Conservation (phyloP, 2,797 vertebrate genomes). For the Pagetopsis macropterus region DNA sequence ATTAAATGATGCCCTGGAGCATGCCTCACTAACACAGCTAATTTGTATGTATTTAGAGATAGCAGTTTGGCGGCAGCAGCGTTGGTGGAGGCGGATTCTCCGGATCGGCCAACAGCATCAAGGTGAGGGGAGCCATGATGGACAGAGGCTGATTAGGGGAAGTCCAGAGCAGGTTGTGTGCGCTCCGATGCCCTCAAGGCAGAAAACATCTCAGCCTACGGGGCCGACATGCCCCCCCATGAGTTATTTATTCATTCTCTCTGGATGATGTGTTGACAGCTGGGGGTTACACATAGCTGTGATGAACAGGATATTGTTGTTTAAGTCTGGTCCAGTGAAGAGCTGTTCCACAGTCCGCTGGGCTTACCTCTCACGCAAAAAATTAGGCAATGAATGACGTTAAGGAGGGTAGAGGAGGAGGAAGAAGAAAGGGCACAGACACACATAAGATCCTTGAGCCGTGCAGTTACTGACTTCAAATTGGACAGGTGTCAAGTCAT, state of each 20-base stretch:
- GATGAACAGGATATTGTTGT: slow-evolving; percentile 64
- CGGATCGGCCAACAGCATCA: slow-evolving; percentile 36
- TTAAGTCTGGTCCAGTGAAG: slow-evolving; percentile 32
- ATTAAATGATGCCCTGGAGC: slow-evolving; percentile 81
- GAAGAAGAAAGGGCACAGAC: neutral
- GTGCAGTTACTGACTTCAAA: slow-evolving; percentile 1
- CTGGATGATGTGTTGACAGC: slow-evolving; percentile 69
- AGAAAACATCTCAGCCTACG: slow-evolving; percentile 63
- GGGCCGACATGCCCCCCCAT: slow-evolving; percentile 53
- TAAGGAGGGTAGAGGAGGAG: slow-evolving; percentile 22
- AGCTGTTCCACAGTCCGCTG: slow-evolving; percentile 30
- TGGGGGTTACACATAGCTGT: slow-evolving; percentile 20
- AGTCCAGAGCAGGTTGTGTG: slow-evolving; percentile 64
- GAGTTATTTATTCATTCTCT: slow-evolving; percentile 71
- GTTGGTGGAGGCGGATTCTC: slow-evolving; percentile 26
- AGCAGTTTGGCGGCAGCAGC: slow-evolving; percentile 31
- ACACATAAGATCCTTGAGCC: slow-evolving; percentile 16
- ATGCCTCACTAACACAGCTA: slow-evolving; percentile 56
- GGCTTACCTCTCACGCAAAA: slow-evolving; percentile 41
- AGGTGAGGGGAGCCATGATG: slow-evolving; percentile 62
- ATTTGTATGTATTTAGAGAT: slow-evolving; percentile 74
- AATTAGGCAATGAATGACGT: slow-evolving; percentile 56
- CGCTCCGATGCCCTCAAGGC: slow-evolving; percentile 66
- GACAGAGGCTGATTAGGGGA: slow-evolving; percentile 80
- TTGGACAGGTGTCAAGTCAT: slow-evolving; percentile 44